A percentile compares a stretch with the other conserved stretches of the same genome.
Conservation (phyloP, 2,113 vertebrate species). For the Melospiza melodia region DNA sequence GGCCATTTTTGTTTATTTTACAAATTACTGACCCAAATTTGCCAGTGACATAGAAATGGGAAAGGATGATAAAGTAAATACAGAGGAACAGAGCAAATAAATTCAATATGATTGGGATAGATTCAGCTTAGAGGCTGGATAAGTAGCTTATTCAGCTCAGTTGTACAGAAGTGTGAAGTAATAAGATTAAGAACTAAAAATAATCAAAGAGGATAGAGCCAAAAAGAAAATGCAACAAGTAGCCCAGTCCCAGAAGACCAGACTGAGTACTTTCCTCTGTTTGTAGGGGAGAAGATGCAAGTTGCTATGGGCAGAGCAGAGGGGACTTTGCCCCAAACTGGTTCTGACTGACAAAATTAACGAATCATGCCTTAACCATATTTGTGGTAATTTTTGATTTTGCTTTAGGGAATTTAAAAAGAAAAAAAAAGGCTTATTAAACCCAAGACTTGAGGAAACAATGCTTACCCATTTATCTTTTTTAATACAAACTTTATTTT, state of each 20-base stretch:
- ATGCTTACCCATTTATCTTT: not conserved
- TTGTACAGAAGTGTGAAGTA: slow-evolving; percentile 75
- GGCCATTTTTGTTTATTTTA: slow-evolving; percentile 7
- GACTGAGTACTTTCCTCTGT: not conserved
- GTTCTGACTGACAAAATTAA: not conserved
- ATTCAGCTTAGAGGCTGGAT: slow-evolving; percentile 64
- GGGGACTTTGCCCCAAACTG: not conserved
- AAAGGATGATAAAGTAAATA: slow-evolving; percentile 48
- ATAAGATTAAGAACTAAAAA: slow-evolving; percentile 77
- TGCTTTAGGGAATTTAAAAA: not conserved
- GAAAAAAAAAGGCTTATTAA: not conserved
- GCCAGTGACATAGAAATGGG: slow-evolving; percentile 12
- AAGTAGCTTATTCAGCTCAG: slow-evolving; percentile 78
- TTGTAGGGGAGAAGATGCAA: not conserved
- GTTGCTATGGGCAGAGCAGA: not conserved
- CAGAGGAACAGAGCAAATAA: slow-evolving; percentile 64
- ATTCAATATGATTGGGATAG: slow-evolving; percentile 63
- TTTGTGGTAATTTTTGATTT: not conserved
- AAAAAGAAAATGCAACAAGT: slow-evolving; percentile 69
- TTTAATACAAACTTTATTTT: not conserved
- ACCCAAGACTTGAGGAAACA: not conserved
- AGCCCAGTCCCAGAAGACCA: slow-evolving; percentile 20
- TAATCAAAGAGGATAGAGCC: slow-evolving; percentile 42
- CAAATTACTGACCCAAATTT: slow-evolving; percentile 62
- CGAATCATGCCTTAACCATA: not conserved